Conservation (phyloP, 1,140 invertebrate genomes). For the Triops cancriformis region DNA sequence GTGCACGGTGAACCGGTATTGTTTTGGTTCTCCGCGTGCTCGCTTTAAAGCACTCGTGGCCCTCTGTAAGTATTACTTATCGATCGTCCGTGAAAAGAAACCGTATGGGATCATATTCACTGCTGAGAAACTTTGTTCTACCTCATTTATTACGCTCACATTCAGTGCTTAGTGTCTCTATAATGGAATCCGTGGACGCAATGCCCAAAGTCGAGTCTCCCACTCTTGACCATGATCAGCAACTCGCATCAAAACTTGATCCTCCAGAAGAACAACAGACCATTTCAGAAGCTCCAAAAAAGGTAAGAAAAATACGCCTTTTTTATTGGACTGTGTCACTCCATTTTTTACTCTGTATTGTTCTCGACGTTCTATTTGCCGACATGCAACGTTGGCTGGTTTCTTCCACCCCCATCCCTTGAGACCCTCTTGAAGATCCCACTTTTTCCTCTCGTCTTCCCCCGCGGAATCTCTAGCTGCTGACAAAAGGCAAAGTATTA, state of each 20-base stretch:
- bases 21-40: not conserved
- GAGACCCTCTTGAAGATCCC: not conserved
- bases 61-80: not conserved
- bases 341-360: not conserved
- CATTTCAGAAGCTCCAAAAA: not conserved
- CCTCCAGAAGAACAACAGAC: not conserved
- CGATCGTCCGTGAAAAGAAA: not conserved
- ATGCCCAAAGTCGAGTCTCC: not conserved
- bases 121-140: not conserved
- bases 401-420: not conserved
- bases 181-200: not conserved
- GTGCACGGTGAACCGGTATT: not conserved
- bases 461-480: not conserved
- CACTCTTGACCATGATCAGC: not conserved
- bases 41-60: not conserved
- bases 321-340: not conserved
- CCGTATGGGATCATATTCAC: not conserved
- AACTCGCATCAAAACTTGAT: not conserved
- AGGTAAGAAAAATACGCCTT: not conserved
- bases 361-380: slow-evolving; percentile 5
- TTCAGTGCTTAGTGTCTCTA: not conserved
- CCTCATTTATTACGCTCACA: not conserved
- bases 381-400: not conserved
- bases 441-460: not conserved
- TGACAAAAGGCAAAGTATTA: not conserved